Evolutionary conservation across 2,113 vertebrate species (phyloP).

Genomic region (Gnathonemus echidnorhynchus): DNA sequence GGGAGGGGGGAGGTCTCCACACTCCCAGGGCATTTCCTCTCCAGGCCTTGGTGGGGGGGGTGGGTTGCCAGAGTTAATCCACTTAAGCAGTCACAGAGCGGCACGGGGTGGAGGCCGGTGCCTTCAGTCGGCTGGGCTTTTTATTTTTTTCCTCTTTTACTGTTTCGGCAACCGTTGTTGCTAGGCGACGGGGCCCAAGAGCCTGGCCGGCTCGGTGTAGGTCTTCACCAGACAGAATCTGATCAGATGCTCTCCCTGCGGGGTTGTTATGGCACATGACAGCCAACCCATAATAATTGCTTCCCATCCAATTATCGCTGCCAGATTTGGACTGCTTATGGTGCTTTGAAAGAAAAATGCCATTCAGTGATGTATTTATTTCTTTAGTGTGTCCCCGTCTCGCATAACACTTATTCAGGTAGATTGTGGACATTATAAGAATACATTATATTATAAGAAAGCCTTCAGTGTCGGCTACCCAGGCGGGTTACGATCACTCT

Average conservation of each 20-base stretch:
- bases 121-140: slow-evolving; percentile 34
- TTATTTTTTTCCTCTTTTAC: slow-evolving; percentile 9
- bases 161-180: slow-evolving; percentile 47
- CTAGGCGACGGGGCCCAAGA: slow-evolving; percentile 48
- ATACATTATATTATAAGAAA: background rate
- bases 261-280: slow-evolving; percentile 35
- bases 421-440: background rate
- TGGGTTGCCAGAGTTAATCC: background rate
- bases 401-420: background rate
- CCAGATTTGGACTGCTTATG: slow-evolving; percentile 25
- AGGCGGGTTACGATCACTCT: background rate
- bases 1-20: background rate
- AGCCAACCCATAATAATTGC: slow-evolving; percentile 32
- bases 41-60: background rate
- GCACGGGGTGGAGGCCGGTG: slow-evolving; percentile 36
- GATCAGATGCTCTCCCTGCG: slow-evolving; percentile 35
- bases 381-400: background rate
- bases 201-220: background rate
- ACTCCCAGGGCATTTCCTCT: background rate
- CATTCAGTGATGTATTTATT: background rate
- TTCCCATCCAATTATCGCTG: background rate
- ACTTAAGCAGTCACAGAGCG: background rate
- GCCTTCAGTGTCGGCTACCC: background rate
- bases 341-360: background rate
- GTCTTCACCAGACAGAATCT: slow-evolving; percentile 19